These are phyloP conservation scores for Anthopleura sola DNA, from an alignment of 64 coral and sea anemone genomes.

Conservation along the genomic window DNA sequence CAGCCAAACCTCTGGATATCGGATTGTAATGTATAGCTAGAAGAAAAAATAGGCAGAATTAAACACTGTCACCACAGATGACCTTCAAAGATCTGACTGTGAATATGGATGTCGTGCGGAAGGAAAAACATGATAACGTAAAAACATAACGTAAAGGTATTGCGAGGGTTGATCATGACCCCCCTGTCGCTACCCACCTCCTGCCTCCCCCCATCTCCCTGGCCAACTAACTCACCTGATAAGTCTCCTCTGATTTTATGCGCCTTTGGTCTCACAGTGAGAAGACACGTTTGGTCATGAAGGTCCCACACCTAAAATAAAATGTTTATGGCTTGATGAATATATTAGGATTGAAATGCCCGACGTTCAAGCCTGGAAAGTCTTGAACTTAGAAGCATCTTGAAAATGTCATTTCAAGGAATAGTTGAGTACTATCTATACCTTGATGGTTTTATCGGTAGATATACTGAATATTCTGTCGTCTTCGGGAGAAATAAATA, in stretches of 20 bases:
- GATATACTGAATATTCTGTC: conserved; percentile 96
- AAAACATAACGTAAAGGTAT: too few relatives aligned
- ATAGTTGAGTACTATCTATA: conserved; percentile 6
- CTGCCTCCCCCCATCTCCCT: neutral
- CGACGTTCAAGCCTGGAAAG: too few relatives aligned
- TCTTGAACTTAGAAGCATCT: too few relatives aligned
- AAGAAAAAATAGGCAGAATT: neutral
- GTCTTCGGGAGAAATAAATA: conserved; percentile 91
- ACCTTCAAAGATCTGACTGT: too few relatives aligned
- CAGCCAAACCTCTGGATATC: conserved; percentile 74
- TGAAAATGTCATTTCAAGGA: too few relatives aligned
- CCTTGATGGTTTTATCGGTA: conserved; percentile 97
- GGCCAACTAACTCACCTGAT: conserved; percentile 41
- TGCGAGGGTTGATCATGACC: neutral
- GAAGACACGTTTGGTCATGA: conserved; percentile 87
- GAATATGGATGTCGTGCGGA: too few relatives aligned
- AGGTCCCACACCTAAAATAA: conserved; percentile 91
- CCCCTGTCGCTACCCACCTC: neutral
- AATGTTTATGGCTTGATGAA: neutral
- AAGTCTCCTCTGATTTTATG: conserved; percentile 96
- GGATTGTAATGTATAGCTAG: conserved; percentile 92
- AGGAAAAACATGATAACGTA: too few relatives aligned
- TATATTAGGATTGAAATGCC: too few relatives aligned
- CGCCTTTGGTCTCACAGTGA: conserved; percentile 88
- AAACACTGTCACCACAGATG: too few relatives aligned